Evolutionary conservation across 2,113 vertebrate species (phyloP), one percentile per base, ranked within the genome.

Genomic region (Jacana jacana): DNA sequence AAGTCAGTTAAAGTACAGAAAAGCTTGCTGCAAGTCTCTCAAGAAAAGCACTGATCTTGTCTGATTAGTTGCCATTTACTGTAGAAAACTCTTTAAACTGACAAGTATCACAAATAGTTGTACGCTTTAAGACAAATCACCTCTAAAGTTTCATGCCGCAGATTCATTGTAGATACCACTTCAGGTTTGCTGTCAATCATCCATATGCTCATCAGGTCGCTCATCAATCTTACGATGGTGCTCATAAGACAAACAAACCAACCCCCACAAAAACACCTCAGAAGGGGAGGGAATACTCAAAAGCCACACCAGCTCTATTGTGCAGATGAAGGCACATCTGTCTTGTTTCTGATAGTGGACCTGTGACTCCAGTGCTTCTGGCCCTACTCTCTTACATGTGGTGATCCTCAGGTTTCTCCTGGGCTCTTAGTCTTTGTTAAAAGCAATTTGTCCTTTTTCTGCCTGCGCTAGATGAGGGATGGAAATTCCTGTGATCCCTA

Each of bases 1-100:
- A 75, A 94, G 37, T 78, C 80, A 94, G 7, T n/a, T 42, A 48
- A 86, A 81, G 89, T 55, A 24, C 46, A 80, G 73, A 33, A 95
- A 79, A 91, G 11, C 57, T 92, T 49, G 44, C 88, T 83, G 37
- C 70, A 68, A 58, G 40, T 92, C 6, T 4, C 55, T 28, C 60
- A 89, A 24, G 58, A 85, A 72, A 96, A 52, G 37, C 14, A 44
- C 54, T 82, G 65, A 72, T 66, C 83, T 64, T 54, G 10, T 40
- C 42, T 71, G 87, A 51, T 28, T 92, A 76, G 49, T 48, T 83
- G 70, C 78, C 73, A 71, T 87, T 82, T 88, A 66, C 58, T 42
- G 37, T 44, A 80, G 76, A 89, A 85, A 94, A 51, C 51, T 55
- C 44, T 65, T 37, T 83, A 72, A 60, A 84, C n/a, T 63, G 42